Base-by-base conservation (phyloP, 1,140 invertebrate species). In the Heliothis subflexa region DNA sequence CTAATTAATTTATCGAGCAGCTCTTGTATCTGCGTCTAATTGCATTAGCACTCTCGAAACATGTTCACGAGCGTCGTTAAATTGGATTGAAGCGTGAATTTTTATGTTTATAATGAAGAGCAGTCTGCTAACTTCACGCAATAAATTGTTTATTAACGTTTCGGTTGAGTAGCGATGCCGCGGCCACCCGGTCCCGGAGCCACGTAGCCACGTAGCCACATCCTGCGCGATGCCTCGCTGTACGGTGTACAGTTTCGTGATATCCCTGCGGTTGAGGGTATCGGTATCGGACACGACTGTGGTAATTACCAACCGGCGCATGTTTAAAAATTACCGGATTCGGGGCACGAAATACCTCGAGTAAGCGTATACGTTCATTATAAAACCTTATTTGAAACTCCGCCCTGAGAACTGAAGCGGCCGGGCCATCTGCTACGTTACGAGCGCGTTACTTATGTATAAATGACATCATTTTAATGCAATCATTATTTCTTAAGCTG, bases 1-100 rank as follows among this genome's bases (percentile, higher is more conserved):
- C 66, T 70, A 70, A 70, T 70, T 70, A 70, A 70, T 70, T 50
- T 70, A 70, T 70, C 47, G 66, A 70, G 47, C 47, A 70, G 66
- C 66, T 70, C 66, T 70, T 25, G 25, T 70, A 49, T 70, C 66
- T 70, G 66, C 66, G 25, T 70, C 47, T 70, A 70, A 70, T 70
- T 70, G 47, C 66, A 70, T 70, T 70, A 50, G 47, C 66, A 50
- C 66, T 66, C n/a, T 40, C 33, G 33, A 64, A 66, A 66, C 62
- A 47, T 47, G 66, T 52, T 70, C 18, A 52, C 50, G 66, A 70
- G 7, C 64, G 28, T 68, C 64, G 47, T 68, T 68, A 68, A 68
- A 68, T 47, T 70, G 45, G 47, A 70, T 50, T 70, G 47, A 10
- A 50, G 13, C 66, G 45, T 52, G 66, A 70, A 70, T 70, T 70